Base-by-base conservation (phyloP, 2,888 invertebrate species). In the Lasioglossum zephyrum region DNA sequence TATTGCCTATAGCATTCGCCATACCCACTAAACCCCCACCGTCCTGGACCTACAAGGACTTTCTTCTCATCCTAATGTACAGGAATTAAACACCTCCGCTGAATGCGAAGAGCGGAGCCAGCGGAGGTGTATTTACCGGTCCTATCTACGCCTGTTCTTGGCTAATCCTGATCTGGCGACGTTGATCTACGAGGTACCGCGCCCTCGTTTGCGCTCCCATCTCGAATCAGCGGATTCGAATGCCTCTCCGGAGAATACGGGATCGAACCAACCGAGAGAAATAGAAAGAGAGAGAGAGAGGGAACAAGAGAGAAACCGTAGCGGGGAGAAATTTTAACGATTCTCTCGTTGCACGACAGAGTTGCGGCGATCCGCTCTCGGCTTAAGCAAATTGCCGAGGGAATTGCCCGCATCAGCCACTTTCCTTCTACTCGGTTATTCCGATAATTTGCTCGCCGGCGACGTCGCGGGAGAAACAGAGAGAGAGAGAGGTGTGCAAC, bases 361-460 rank as follows among this genome's bases (percentile, higher is more conserved):
- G 81, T 88, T 77, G 89, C 89, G 83, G 90, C 87, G 88, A 88
- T 87, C 89, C 86, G 86, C 82, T 88, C 82, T 82, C 81, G 90
- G 89, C 90, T 90, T 90, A 90, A 88, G 90, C 90, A 90, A 90
- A 90, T 90, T 90, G 87, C 90, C 89, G 86, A 82, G 90, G 86
- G 85, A 90, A 90, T 90, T 84, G 88, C 90, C 69, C 77, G 81
- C 84, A 78, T 86, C 86, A 77, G 88, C 89, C 90, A 87, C 83
- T 90, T 84, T 89, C 90, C 86, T 82, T 84, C 88, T 83, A 84
- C 88, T 77, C 89, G 78, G 79, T 87, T 83, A 90, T 90, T 84
- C 87, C 90, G 85, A 90, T 90, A 90, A 89, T 89, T 90, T 88
- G 75, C 87, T 79, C 49, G 82, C 88, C 79, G 79, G 81, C 84